Evolutionary conservation across 2,797 vertebrate species (phyloP).

Genomic region (Centropyge bicolor): DNA sequence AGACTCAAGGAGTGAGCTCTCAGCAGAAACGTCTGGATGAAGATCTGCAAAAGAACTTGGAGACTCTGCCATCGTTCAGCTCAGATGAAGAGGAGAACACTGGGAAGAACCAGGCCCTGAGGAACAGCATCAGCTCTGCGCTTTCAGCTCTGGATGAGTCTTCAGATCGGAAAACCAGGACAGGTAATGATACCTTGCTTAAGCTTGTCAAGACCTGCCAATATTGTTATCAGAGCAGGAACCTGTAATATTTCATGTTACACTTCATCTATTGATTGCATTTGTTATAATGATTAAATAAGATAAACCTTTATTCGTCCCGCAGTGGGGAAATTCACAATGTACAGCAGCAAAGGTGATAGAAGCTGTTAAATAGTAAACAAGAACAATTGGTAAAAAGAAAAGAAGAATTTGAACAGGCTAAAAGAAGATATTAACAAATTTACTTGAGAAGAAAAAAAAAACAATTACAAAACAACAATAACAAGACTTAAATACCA

Average conservation of each 20-base stretch:
- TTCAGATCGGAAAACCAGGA: slow-evolving; percentile 89
- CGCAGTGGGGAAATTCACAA: too few species aligned
- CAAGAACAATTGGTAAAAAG: too few species aligned
- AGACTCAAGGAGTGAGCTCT: slow-evolving; percentile 79
- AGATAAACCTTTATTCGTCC: too few species aligned
- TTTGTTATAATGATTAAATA: too few species aligned
- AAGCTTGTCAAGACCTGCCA: not conserved
- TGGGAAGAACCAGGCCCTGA: slow-evolving; percentile 92
- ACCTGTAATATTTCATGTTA: not conserved
- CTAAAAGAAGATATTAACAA: too few species aligned
- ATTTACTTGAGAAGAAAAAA: too few species aligned
- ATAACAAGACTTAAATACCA: too few species aligned
- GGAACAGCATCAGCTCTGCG: slow-evolving; percentile 92
- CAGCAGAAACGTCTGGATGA: slow-evolving; percentile 90
- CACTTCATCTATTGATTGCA: not conserved
- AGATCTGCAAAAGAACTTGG: slow-evolving; percentile 93
- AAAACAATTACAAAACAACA: too few species aligned
- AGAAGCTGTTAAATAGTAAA: too few species aligned
- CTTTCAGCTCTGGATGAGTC: slow-evolving; percentile 91
- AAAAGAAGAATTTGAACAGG: too few species aligned
- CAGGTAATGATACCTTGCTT: slow-evolving; percentile 84
- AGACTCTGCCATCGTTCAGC: slow-evolving; percentile 94
- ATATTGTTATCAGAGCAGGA: not conserved
- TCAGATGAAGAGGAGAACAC: slow-evolving; percentile 97
- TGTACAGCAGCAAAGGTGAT: too few species aligned